Evolutionary conservation across 2,113 vertebrate genomes (phyloP), one percentile per base, ranked within the genome.

Genomic region (Plectropomus leopardus): DNA sequence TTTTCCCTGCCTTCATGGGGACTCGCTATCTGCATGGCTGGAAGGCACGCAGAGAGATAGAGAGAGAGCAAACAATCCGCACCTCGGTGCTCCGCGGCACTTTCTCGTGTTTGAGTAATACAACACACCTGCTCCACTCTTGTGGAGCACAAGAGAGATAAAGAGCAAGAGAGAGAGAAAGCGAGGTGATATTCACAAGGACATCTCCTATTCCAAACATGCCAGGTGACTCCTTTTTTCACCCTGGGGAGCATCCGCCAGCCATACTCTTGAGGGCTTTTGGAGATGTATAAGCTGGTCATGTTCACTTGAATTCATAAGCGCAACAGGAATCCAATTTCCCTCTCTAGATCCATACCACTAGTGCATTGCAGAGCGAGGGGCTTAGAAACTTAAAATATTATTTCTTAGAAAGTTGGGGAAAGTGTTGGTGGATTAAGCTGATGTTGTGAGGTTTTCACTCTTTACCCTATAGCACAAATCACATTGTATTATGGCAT

Each of bases 251-350:
- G 55, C 76, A 60, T 75, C 76, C 47, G 23, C 47, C 71, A 78
- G 76, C 65, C 60, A 77, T 40, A 55, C 61, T 80, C 81, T 80
- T 47, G 65, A 82, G 63, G 63, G 61, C 68, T 74, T 82, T 80
- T 69, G 28, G 65, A 80, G 82, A 87, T 84, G 73, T 78, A 84
- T 78, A 85, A 90, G 70, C 83, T 75, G 86, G 89, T 90, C 83
- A 86, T 87, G 80, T 89, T 86, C 87, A 80, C 80, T 80, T 86
- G 71, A 85, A 86, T 90, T 88, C 58, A 85, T 80, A 66, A 85
- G 70, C 63, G 45, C 76, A 66, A 76, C 74, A 76, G 82, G 83
- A 89, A 91, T 89, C 85, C 70, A 84, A 84, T 91, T 89, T 82
- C 54, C 73, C 45, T 71, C 65, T 40, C 60, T 30, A 84, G 85